These are phyloP conservation scores for Dexiosoma caninum DNA, from an alignment of 2,888 invertebrate species.

Conservation along the genomic window DNA sequence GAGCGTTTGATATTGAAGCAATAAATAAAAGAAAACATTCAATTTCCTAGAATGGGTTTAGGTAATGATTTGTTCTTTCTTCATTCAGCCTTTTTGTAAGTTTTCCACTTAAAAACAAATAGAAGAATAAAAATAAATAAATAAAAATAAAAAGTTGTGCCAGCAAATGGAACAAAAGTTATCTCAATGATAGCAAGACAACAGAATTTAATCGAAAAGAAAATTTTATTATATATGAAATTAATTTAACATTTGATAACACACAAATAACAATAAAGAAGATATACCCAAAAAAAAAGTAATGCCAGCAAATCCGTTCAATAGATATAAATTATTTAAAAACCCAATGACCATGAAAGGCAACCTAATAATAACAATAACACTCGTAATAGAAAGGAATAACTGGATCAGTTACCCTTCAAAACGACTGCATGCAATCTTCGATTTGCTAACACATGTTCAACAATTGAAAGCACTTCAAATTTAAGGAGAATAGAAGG, in stretches of 20 bases:
- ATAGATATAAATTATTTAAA: neutral
- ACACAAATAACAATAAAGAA: slow-evolving; percentile 37
- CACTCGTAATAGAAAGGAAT: neutral
- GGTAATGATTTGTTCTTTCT: no score
- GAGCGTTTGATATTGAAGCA: no score
- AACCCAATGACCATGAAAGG: slow-evolving; percentile 14
- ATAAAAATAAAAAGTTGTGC: neutral
- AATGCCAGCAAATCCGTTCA: neutral
- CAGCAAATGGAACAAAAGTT: slow-evolving; percentile 11
- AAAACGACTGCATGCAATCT: no score
- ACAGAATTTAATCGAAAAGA: slow-evolving; percentile 32
- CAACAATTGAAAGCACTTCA: neutral
- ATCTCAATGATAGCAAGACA: slow-evolving; percentile 20
- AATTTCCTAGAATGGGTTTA: no score
- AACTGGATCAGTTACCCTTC: neutral
- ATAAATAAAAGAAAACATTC: no score
- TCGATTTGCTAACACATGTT: neutral
- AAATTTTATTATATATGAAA: slow-evolving; percentile 26
- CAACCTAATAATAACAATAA: neutral
- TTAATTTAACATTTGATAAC: slow-evolving; percentile 27
- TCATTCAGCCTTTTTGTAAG: neutral
- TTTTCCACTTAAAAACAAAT: neutral
- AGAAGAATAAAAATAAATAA: no score
- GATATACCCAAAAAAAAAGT: slow-evolving; percentile 6
- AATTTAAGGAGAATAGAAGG: no score